Evolutionary conservation across 2,797 vertebrate species (phyloP), one percentile per base, ranked within the genome.

Genomic region (Spinus olivaceus): DNA sequence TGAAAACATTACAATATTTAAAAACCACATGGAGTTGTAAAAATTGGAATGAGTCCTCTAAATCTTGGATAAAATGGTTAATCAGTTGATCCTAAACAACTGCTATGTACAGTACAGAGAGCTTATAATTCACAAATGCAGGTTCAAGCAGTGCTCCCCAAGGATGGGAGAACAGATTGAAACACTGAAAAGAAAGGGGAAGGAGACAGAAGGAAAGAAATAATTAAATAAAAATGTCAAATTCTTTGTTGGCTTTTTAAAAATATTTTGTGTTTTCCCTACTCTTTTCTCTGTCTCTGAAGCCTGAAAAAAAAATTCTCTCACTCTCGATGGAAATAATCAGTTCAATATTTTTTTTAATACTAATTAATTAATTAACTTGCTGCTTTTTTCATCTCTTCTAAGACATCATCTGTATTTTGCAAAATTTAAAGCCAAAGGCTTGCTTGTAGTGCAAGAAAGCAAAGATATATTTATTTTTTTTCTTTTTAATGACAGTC

Each of bases 1-100:
- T 95, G 86, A 96, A 97, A 97, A 42, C 93, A 97, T 95, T 96
- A 90, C 86, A 97, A 96, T 97, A 96, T 95, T 97, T 96, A 94
- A 97, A 96, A 97, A 81, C 83, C 93, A 95, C 96, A 95, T 88
- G 96, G 95, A 97, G 94, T 94, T 97, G 96, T 97, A 98, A 97
- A 97, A 97, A 89, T 50, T 74, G 80, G 94, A 97, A 96, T 96
- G 95, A 97, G 81, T 91, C 90, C 89, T 85, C 54, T 97, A 97
- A 96, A 97, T 97, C 93, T 96, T 95, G 46, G 71, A 80, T 96
- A 96, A 96, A 97, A 97, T 93, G 96, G 49, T 97, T 97, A 96
- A 97, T 97, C 97, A 84, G 94, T 94, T 94, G 92, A 76, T 95
- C 81, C 85, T 90, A 89, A 96, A 88, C 84, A 94, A 76, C 56